Base-by-base conservation (phyloP, 2,888 invertebrate genomes). In the Meloe dianella region DNA sequence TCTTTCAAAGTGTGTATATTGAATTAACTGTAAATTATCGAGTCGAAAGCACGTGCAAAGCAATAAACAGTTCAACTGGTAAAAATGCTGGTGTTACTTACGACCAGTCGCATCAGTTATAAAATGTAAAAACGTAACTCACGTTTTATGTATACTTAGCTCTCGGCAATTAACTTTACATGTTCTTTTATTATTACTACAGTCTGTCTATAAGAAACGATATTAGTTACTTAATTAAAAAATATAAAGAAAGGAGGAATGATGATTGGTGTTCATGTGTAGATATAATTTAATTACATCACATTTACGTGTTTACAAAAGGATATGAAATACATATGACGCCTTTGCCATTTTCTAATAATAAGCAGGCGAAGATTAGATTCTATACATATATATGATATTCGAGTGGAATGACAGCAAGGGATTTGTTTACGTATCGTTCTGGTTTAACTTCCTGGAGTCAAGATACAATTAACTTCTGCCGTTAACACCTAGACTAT, bases 21-120 rank as follows among this genome's bases (percentile, higher is more conserved):
- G 59, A 59, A 59, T 59, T 59, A 59, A 59, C 59, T 59, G 59
- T 59, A 59, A 59, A 59, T 59, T 59, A 59, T 59, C 59, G 59
- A 24, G 59, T 32, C 59, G 35, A 59, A 59, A 59, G 59, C 59
- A 59, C 59, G 59, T 59, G 59, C 59, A 59, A 30, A 32, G 59
- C 59, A 59, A 59, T 59, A 59, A 59, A 59, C 38, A 59, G 59
- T 20, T 32, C 59, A 59, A 59, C 38, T 22, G 32, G 17, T 35
- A 59, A 59, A 59, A 59, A 51, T 51, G 22, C 35, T 38, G 59
- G 59, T 30, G 59, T 59, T 59, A 59, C 59, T 59, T 59, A 59
- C 59, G 59, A 59, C 59, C 59, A 38, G 32, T 30, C 35, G 59
- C 59, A 51, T 51, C 51, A 51, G 51, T 51, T 51, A 51, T 51